Percentiles rank a stretch among this genome's conserved stretches.
phyloP scores from a whole-genome alignment of 2,888 invertebrate genomes.

The Megaustenia siamemsis region DNA sequence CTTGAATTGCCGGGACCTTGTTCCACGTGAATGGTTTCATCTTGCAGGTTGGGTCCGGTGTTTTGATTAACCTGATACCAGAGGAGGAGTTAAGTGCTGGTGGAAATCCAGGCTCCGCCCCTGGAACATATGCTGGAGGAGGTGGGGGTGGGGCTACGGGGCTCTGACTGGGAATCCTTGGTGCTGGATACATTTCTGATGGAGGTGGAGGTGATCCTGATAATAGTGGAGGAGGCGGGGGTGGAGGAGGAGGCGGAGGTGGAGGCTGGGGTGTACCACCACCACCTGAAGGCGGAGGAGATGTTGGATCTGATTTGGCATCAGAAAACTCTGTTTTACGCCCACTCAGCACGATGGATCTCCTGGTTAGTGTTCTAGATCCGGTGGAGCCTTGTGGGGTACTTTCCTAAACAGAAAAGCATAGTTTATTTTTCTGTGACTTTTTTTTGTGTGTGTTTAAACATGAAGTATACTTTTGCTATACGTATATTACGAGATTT shows the following conservation, averaged over 20 bases:
- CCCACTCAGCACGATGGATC: slow-evolving; percentile 20
- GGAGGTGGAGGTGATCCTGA: slow-evolving; percentile 59
- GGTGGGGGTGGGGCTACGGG: slow-evolving; percentile 55
- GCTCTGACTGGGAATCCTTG: background rate
- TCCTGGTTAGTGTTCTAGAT: slow-evolving; percentile 45
- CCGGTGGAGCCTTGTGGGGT: background rate
- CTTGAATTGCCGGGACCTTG: slow-evolving; percentile 87
- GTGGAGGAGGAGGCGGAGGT: slow-evolving; percentile 58
- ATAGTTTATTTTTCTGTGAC: too few species aligned
- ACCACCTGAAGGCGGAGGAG: slow-evolving; percentile 41
- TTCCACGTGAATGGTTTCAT: slow-evolving; percentile 99
- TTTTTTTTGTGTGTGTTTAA: too few species aligned
- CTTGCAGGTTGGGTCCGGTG: slow-evolving; percentile 94
- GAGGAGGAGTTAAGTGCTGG: slow-evolving; percentile 45
- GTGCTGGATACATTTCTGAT: slow-evolving; percentile 11
- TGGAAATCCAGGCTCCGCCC: slow-evolving; percentile 57
- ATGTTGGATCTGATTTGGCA: slow-evolving; percentile 49
- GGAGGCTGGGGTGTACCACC: slow-evolving; percentile 43
- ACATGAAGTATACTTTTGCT: too few species aligned
- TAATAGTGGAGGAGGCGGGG: slow-evolving; percentile 55
- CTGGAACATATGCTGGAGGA: slow-evolving; percentile 30
- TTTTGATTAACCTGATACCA: slow-evolving; percentile 82
- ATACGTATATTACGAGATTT: too few species aligned
- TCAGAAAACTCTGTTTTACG: background rate
- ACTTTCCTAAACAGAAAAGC: slow-evolving; percentile 33